Evolutionary conservation across 2,113 vertebrate genomes (phyloP), one percentile per base, ranked within the genome.

Genomic region (Tragelaphus buxtoni): DNA sequence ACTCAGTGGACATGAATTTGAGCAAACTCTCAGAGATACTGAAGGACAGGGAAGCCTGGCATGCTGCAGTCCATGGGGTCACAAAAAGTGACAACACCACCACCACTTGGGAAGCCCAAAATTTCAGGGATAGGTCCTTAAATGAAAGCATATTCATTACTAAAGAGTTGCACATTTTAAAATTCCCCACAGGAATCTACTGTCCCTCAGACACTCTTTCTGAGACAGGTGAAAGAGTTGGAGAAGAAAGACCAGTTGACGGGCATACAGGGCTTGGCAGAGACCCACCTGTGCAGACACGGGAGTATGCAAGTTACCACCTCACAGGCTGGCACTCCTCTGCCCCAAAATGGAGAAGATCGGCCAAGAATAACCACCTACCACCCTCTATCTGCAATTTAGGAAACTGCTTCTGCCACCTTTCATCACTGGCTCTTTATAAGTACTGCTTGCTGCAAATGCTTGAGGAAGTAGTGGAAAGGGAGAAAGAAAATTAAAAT

Each of bases 351-450:
- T 5, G 1, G 30, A 30, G 85, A 55, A 32, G 42, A 16, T 30
- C 7, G 17, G 32, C n/a, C 2, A 13, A 95, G 79, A 49, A 61
- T 6, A 93, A 69, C 89, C 87, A 49, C 94, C 82, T 94, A 93
- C 95, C 56, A 88, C 94, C 95, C 94, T 96, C 97, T 96, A 39
- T 89, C 94, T 95, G 87, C 45, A 86, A 51, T 63, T 55, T n/a
- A 79, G 72, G 92, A 95, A 88, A 96, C 30, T 61, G 69, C 90
- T 8, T 42, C 91, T 56, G 35, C 32, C 32, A 8, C 49, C 74
- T 81, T 47, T 32, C 45, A 3, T 56, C 58, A 9, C 65, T 39
- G 53, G 47, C 61, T 32, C 18, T 20, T 49, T 45, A 4, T 3
- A 79, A 69, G 35, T 2, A 26, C 20, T 18, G 49, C 58, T 53